A percentile compares a stretch with the other conserved stretches of the same genome.
phyloP scores from a whole-genome alignment of 2,888 invertebrate species.

The Orthosia cruda region DNA sequence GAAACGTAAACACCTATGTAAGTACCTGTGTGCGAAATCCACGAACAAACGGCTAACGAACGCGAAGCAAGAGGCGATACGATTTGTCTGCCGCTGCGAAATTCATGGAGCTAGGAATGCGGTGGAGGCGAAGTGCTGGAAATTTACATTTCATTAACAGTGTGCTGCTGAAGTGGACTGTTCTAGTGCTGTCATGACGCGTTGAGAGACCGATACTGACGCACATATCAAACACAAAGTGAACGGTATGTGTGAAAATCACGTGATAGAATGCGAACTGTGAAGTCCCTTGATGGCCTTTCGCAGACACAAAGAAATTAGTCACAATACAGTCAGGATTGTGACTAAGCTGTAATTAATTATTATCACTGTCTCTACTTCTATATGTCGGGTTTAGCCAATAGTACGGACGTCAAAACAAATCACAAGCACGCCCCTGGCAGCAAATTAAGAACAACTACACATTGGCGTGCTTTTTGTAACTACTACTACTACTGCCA shows the following conservation, averaged over 20 bases:
- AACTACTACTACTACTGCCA: too few species aligned
- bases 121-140: slow-evolving; percentile 53
- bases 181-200: slow-evolving; percentile 5
- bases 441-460: too few species aligned
- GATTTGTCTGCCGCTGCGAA: slow-evolving; percentile 79
- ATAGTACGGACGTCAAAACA: too few species aligned
- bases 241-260: slow-evolving; percentile 1
- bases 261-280: not conserved
- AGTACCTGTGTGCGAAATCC: slow-evolving; percentile 78
- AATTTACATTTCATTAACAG: slow-evolving; percentile 64
- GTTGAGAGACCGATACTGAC: slow-evolving; percentile 10
- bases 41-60: slow-evolving; percentile 89
- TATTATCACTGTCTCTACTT: not conserved
- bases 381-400: too few species aligned
- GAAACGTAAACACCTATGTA: slow-evolving; percentile 81
- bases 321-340: not conserved
- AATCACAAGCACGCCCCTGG: too few species aligned
- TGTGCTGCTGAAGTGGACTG: slow-evolving; percentile 33
- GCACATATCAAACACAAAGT: slow-evolving; percentile 1
- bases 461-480: too few species aligned
- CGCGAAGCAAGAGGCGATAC: slow-evolving; percentile 80
- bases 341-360: not conserved
- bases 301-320: not conserved
- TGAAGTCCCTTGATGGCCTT: not conserved
- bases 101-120: slow-evolving; percentile 63